A percentile compares a stretch with the other conserved stretches of the same genome.
phyloP scores from a whole-genome alignment of 1,140 invertebrate genomes.

The Vollenhovia emeryi region DNA sequence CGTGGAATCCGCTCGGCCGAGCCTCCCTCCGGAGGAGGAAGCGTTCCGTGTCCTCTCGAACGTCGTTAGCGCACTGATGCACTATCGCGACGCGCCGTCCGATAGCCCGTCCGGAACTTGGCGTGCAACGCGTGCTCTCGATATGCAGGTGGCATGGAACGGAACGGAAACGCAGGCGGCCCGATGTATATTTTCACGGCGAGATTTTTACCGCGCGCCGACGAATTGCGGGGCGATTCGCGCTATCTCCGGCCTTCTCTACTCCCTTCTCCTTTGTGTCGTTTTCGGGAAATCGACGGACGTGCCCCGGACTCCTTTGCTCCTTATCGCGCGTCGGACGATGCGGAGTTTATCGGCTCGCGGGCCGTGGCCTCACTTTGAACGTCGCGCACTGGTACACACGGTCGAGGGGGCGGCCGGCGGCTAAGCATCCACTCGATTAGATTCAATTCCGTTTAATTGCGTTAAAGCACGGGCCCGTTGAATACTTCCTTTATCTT shows the following conservation, averaged over 20 bases:
- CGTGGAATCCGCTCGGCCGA: not conserved
- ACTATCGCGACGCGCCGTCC: conserved; percentile 36
- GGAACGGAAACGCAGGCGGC: not conserved
- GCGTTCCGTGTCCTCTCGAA: conserved; percentile 42
- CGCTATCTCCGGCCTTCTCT: too few relatives aligned
- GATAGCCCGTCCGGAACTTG: not conserved
- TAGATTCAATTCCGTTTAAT: conserved; percentile 69
- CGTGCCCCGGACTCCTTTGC: not conserved
- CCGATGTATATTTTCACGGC: not conserved
- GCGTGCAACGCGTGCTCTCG: conserved; percentile 25
- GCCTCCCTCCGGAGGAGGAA: not conserved
- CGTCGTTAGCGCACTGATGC: conserved; percentile 38
- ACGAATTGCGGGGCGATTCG: not conserved
- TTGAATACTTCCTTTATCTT: conserved; percentile 46
- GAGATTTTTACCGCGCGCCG: not conserved
- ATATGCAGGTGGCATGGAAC: conserved; percentile 18
- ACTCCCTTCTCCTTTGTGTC: not conserved
- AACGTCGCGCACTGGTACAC: not conserved
- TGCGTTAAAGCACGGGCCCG: conserved; percentile 43
- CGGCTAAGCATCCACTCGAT: conserved; percentile 41
- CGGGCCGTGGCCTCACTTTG: not conserved
- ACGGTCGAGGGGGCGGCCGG: not conserved
- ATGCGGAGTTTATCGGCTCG: conserved; percentile 9
- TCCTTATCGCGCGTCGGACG: not conserved
- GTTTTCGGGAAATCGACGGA: not conserved